A percentile compares a stretch with the other conserved stretches of the same genome.
Conservation (phyloP, 2,888 invertebrate species). For the Scelioninae gen. 2 region DNA sequence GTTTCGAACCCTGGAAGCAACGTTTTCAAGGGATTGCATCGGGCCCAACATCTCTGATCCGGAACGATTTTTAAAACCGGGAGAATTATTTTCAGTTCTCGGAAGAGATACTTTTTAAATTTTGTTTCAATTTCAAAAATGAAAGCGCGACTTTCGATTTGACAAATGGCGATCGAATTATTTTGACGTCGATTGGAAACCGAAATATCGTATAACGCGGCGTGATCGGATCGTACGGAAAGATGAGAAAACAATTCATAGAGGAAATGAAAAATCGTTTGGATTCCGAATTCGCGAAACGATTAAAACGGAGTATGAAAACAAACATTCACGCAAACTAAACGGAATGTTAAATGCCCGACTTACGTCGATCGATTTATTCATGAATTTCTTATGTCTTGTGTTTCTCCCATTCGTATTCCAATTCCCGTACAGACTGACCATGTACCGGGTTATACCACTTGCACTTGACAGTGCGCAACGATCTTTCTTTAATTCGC, state of each 20-base stretch:
- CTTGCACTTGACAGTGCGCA: slow-evolving; percentile 25
- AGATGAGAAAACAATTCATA: too few relatives aligned
- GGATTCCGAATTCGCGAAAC: too few relatives aligned
- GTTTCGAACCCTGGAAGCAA: slow-evolving; percentile 4
- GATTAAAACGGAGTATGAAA: slow-evolving; percentile 9
- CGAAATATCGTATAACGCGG: too few relatives aligned
- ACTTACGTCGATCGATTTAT: slow-evolving; percentile 49
- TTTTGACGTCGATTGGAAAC: too few relatives aligned
- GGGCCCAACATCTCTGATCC: not conserved
- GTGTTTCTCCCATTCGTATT: slow-evolving; percentile 31
- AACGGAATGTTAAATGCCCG: too few relatives aligned
- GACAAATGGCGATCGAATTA: too few relatives aligned
- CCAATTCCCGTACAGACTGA: slow-evolving; percentile 54
- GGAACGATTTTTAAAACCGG: not conserved
- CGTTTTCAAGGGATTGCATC: slow-evolving; percentile 3
- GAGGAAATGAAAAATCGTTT: too few relatives aligned
- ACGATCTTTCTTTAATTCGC: slow-evolving; percentile 12
- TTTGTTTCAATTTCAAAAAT: too few relatives aligned
- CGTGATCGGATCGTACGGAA: too few relatives aligned
- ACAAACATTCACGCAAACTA: slow-evolving; percentile 9
- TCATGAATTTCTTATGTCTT: slow-evolving; percentile 55
- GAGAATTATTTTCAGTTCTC: too few relatives aligned
- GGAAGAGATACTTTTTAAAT: too few relatives aligned
- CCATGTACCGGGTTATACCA: slow-evolving; percentile 57
- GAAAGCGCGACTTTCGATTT: too few relatives aligned